Percentiles rank a stretch among this genome's conserved stretches.
Evolutionary conservation across 2,888 invertebrate species (phyloP).

Genomic region (Lasioglossum vierecki): DNA sequence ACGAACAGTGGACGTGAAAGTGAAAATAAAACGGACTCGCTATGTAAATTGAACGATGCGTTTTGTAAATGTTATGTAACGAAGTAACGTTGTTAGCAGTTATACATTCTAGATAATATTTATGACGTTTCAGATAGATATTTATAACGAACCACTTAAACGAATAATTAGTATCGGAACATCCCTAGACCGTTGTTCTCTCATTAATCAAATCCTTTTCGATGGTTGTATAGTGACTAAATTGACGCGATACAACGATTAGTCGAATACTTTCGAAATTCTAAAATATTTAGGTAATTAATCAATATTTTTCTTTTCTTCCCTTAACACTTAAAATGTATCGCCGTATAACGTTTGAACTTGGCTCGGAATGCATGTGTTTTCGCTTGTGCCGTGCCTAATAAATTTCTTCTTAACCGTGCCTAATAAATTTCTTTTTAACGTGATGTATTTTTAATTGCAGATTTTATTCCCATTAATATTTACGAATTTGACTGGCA

Average conservation of each 20-base stretch:
- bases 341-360: background rate
- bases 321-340: background rate
- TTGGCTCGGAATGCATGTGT: background rate
- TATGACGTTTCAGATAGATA: constrained; percentile 3
- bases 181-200: background rate
- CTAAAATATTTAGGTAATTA: constrained; percentile 37
- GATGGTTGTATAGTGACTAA: constrained; percentile 2
- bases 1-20: constrained; percentile 31
- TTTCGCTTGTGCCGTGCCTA: background rate
- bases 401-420: background rate
- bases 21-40: constrained; percentile 20
- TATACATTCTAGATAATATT: background rate
- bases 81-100: background rate
- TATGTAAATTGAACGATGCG: constrained; percentile 6
- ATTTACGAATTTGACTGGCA: constrained; percentile 90
- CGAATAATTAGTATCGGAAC: constrained; percentile 5
- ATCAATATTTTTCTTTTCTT: background rate
- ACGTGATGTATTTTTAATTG: constrained; percentile 69
- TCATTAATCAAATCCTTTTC: background rate
- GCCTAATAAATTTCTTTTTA: constrained; percentile 4
- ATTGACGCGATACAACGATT: background rate
- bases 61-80: constrained; percentile 10
- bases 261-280: constrained; percentile 20
- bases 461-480: constrained; percentile 93
- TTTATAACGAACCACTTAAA: constrained; percentile 6